A percentile compares a stretch with the other conserved stretches of the same genome.
Evolutionary conservation across 2,888 invertebrate genomes (phyloP).

Genomic region (Drosophila vallismaia): DNA sequence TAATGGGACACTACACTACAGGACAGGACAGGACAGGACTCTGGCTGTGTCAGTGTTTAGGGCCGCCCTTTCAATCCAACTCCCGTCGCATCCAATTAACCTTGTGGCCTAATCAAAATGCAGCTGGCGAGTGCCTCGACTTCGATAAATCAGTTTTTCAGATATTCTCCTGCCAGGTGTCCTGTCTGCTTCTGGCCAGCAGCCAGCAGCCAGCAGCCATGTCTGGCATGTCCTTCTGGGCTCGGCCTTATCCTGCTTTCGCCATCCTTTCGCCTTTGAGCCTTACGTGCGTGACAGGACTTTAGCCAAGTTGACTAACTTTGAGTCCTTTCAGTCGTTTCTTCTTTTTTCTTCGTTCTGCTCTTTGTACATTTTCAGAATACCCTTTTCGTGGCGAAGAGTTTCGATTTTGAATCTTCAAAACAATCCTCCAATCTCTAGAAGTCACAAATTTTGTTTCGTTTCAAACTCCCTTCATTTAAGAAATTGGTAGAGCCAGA

Average conservation of each 20-base stretch:
- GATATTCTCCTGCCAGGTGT: conserved; percentile 22
- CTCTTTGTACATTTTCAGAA: too few relatives aligned
- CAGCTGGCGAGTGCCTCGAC: conserved; percentile 36
- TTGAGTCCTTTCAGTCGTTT: conserved; percentile 3
- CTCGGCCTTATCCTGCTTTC: not conserved
- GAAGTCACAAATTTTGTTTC: too few relatives aligned
- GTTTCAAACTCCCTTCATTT: too few relatives aligned
- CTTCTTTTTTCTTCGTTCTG: not conserved
- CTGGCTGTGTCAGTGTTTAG: too few relatives aligned
- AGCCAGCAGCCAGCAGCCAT: conserved; percentile 42
- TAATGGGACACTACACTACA: conserved; percentile 14
- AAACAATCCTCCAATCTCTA: too few relatives aligned
- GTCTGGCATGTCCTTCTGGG: conserved; percentile 41
- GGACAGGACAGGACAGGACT: too few relatives aligned
- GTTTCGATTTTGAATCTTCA: too few relatives aligned
- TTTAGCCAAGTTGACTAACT: conserved; percentile 41
- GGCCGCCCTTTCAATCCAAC: conserved; percentile 39
- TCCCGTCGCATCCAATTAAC: conserved; percentile 71
- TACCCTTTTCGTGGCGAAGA: not conserved
- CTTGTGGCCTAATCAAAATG: conserved; percentile 77
- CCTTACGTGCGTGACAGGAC: conserved; percentile 61
- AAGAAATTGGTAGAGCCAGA: not conserved
- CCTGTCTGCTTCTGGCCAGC: too few relatives aligned
- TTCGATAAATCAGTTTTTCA: conserved; percentile 21
- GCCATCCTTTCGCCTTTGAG: conserved; percentile 4